Evolutionary conservation across 1,140 invertebrate species (phyloP), one percentile per base, ranked within the genome.

Genomic region (Paraescarpia echinospica): DNA sequence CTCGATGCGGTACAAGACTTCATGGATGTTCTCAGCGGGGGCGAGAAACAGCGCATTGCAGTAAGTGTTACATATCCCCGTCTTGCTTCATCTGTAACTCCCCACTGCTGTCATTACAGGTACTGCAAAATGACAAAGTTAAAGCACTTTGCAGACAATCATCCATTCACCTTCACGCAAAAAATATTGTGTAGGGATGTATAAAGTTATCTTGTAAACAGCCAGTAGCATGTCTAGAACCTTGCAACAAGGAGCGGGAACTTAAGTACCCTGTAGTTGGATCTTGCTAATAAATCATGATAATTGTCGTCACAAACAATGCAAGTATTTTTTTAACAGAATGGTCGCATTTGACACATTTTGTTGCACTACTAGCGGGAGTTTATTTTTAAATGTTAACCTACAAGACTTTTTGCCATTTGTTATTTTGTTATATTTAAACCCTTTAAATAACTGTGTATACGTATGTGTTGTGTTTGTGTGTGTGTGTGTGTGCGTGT

Each of bases 21-120:
- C 99, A 98, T 99, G 97, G 99, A 99, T 96, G 98, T 99, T 1
- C 96, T 99, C 1, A 99, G 98, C 92, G 99, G 99, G 2, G 99
- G 99, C 51, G 99, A 99, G 96, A 99, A 99, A 95, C 99, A 99
- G 96, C 97, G 99, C 95, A 98, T 99, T 94, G 99, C 99, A 14
- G 96, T 97, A 94, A 95, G 96, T 95, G 41, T 89, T n/a, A 22
- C 22, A 18, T 93, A 8, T 92, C 5, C 2, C 27, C 33, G 8
- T 27, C 89, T 34, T n/a, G 48, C 59, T 90, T 35, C 18, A 8
- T 35, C 33, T 90, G 8, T 6, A 33, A 12, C n/a, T 89, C 89
- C 31, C n/a, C 89, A 31, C 27, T 89, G 89, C 31, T 89, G 9
- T 89, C 31, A 27, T 34, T 51, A 51, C 18, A 51, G n/a, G n/a